These are phyloP conservation scores for Anhinga rufa DNA, from an alignment of 2,113 vertebrate genomes.

Conservation along the genomic window DNA sequence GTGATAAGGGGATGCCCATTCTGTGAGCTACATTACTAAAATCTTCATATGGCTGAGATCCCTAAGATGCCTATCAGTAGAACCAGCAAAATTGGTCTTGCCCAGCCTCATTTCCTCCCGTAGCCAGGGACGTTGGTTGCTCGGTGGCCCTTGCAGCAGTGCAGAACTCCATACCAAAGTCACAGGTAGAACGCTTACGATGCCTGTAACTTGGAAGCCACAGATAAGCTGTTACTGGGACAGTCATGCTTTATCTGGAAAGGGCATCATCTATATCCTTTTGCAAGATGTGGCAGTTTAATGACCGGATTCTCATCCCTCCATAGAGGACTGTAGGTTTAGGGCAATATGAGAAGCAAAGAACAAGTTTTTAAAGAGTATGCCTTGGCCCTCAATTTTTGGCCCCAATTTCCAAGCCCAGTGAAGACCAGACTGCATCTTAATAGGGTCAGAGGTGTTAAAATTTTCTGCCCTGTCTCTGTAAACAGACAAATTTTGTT, in stretches of 20 bases:
- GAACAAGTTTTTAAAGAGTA: not conserved
- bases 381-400: not conserved
- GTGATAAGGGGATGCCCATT: not conserved
- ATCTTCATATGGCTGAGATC: not conserved
- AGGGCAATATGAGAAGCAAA: not conserved
- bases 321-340: not conserved
- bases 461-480: not conserved
- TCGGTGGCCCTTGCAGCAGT: not conserved
- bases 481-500: not conserved
- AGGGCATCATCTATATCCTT: not conserved
- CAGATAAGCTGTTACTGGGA: not conserved
- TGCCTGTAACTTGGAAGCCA: not conserved
- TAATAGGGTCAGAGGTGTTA: not conserved
- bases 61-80: accelerated
- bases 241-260: not conserved
- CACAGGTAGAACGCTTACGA: not conserved
- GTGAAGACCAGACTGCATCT: not conserved
- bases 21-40: not conserved
- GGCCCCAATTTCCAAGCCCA: not conserved
- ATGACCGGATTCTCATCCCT: not conserved
- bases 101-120: not conserved
- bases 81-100: not conserved
- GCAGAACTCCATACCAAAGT: not conserved
- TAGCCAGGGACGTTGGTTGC: not conserved
- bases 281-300: not conserved